A percentile compares a stretch with the other conserved stretches of the same genome.
Evolutionary conservation across 2,113 vertebrate species (phyloP).

Genomic region (Strigops habroptila): DNA sequence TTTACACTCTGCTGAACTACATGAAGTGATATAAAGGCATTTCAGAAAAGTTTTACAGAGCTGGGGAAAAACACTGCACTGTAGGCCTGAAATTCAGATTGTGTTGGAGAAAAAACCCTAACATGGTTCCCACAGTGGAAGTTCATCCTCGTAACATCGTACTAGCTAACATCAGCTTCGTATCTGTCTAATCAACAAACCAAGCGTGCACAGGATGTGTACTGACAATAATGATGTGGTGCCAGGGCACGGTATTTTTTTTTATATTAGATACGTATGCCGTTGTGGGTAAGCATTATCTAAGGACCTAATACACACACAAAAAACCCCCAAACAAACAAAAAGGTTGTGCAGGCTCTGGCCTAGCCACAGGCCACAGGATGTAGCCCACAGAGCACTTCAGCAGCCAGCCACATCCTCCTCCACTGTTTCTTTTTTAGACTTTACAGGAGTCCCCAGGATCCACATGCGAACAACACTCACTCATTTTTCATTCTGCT

Average conservation of each 20-base stretch:
- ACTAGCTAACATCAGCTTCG: not conserved
- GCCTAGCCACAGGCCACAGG: slow-evolving; percentile 21
- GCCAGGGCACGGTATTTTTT: not conserved
- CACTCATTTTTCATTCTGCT: not conserved
- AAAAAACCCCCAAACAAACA: not conserved
- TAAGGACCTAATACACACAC: not conserved
- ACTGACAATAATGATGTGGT: not conserved
- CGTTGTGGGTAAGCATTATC: fast-evolving
- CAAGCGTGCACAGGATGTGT: fast-evolving
- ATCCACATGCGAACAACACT: not conserved
- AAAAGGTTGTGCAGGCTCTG: slow-evolving; percentile 20
- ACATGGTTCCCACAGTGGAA: not conserved
- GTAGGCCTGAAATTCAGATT: not conserved
- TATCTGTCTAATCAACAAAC: not conserved
- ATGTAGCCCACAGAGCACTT: slow-evolving; percentile 33
- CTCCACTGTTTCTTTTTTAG: slow-evolving; percentile 37
- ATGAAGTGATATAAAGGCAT: slow-evolving; percentile 25
- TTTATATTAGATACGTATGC: not conserved
- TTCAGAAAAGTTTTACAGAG: slow-evolving; percentile 25
- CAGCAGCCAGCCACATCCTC: slow-evolving; percentile 57
- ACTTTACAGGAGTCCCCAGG: slow-evolving; percentile 42
- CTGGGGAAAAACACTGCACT: not conserved
- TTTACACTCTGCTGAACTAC: slow-evolving; percentile 48
- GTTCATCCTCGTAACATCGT: fast-evolving
- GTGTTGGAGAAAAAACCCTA: not conserved